Base-by-base conservation (phyloP, 2,113 vertebrate species). In the Esox niger region DNA sequence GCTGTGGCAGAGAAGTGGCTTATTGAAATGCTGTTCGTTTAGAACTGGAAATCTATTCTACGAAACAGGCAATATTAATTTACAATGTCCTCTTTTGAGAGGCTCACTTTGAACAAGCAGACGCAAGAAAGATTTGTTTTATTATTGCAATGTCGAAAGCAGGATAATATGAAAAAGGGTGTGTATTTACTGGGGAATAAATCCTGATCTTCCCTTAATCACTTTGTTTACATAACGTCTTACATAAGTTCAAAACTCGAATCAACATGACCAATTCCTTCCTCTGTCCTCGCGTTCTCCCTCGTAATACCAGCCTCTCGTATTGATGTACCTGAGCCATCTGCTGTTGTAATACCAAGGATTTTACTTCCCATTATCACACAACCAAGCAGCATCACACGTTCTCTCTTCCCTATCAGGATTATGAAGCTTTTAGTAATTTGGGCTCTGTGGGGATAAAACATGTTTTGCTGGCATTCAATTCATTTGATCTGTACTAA, bases 261-360 rank as follows among this genome's bases (percentile, higher is more conserved):
- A 88, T 83, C 78, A 84, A 71, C 55, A 33, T 68, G 72, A 81
- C 77, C 21, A 55, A 56, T 66, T 23, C 21, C 35, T 31, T 35
- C 20, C 2, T 35, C 30, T 29, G 30, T 27, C 13, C 11, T 15
- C 1, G 73, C 3, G 10, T 13, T 38, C 35, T 43, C 35, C 3
- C 11, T 43, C 35, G 9, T 33, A 81, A 82, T 71, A 67, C 58
- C 70, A 75, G 64, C 57, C 60, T n/a, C 55, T 75, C 49, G 26
- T 70, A 81, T 79, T 75, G 38, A 29, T 70, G 80, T 81, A 86
- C 77, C 77, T 72, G 72, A 78, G 68, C 75, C 82, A 82, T 86
- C 80, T 87, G 77, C 56, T 77, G 46, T 29, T 78, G 43, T 73
- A 76, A 84, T 81, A 71, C 74, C 69, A 5, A 66, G 59, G 64